Evolutionary conservation across 2,888 invertebrate genomes (phyloP).

Genomic region (Tipula unca): DNA sequence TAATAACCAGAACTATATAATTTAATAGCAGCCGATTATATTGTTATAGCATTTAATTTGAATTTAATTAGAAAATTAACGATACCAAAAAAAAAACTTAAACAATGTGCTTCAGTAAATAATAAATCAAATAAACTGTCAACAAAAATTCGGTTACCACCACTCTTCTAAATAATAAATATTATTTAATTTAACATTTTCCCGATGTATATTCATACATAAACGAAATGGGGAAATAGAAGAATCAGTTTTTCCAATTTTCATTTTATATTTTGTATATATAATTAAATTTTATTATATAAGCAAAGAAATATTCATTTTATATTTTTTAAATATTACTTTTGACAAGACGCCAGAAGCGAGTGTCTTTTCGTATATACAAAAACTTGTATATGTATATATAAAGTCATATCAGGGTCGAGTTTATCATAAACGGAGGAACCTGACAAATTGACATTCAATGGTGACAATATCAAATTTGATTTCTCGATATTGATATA

Average conservation of each 20-base stretch:
- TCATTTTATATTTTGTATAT: background rate
- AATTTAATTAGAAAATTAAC: background rate
- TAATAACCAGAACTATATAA: background rate
- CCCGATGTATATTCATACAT: background rate
- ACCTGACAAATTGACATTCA: no score
- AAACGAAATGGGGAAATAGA: background rate
- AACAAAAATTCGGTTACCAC: background rate
- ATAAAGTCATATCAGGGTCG: background rate
- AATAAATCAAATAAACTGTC: constrained; percentile 14
- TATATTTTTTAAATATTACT: background rate
- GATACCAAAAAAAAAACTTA: background rate
- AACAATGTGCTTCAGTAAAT: background rate
- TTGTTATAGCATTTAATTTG: background rate
- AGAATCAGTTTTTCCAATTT: background rate
- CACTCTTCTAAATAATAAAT: background rate
- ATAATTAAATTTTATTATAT: background rate
- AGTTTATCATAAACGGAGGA: no score
- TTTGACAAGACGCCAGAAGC: background rate
- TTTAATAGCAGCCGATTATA: background rate
- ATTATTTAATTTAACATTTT: background rate
- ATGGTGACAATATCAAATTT: no score
- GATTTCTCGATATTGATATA: no score
- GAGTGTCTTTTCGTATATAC: background rate
- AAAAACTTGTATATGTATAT: background rate
- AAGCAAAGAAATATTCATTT: background rate